Conservation (phyloP, 2,797 vertebrate species). For the Peromyscus melanophrys region DNA sequence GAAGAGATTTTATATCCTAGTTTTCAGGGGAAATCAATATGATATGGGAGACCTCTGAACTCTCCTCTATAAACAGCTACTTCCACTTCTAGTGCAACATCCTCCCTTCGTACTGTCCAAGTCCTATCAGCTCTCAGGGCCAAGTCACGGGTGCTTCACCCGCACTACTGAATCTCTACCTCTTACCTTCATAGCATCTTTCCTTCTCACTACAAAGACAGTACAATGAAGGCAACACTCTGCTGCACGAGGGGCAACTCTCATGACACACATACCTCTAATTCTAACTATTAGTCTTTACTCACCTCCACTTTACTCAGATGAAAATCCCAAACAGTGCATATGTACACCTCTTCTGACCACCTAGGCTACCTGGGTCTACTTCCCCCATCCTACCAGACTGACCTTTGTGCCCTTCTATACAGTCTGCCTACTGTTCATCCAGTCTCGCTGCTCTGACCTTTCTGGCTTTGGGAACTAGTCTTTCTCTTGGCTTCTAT, state of each 20-base stretch:
- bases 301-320: background rate
- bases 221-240: background rate
- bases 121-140: background rate
- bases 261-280: background rate
- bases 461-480: background rate
- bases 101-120: background rate
- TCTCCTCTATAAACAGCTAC: background rate
- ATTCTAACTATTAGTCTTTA: background rate
- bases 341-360: too few relatives aligned
- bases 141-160: background rate
- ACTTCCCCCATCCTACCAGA: background rate
- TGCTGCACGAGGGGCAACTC: background rate
- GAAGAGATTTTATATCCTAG: background rate
- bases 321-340: background rate
- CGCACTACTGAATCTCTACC: background rate
- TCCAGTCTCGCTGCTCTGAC: background rate
- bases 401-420: background rate
- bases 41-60: background rate
- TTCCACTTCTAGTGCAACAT: background rate
- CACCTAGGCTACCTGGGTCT: background rate
- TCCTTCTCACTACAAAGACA: background rate
- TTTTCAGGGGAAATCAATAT: constrained; percentile 38
- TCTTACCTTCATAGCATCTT: background rate
- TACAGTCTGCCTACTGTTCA: fast-evolving
- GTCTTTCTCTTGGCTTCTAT: background rate